These are phyloP conservation scores for Cheilosia pagana DNA, from an alignment of 2,888 invertebrate species.

Conservation along the genomic window DNA sequence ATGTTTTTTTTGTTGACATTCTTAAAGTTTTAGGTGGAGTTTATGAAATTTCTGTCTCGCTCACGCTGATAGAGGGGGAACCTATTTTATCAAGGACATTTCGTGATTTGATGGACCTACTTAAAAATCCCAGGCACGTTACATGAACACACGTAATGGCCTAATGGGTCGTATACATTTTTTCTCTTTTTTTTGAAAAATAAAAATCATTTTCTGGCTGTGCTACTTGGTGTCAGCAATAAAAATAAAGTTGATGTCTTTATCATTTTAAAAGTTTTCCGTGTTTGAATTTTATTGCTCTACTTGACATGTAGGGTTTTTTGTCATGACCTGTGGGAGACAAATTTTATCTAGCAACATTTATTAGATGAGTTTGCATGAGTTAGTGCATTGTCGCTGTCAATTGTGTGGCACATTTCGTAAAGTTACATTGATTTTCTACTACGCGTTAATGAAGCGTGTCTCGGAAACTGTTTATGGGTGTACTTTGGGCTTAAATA, in stretches of 20 bases:
- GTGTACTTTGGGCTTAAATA: too few relatives aligned
- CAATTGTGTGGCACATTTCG: too few relatives aligned
- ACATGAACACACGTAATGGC: conserved; percentile 40
- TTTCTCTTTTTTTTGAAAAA: not conserved
- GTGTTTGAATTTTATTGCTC: conserved; percentile 49
- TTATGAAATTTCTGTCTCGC: not conserved
- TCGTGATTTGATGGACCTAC: conserved; percentile 56
- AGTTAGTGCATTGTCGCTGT: too few relatives aligned
- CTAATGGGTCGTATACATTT: conserved; percentile 16
- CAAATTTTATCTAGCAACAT: not conserved
- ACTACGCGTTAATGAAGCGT: too few relatives aligned
- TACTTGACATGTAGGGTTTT: conserved; percentile 8
- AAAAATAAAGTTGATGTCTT: conserved; percentile 45
- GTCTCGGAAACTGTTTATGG: too few relatives aligned
- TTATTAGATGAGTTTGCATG: too few relatives aligned
- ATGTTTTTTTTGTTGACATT: conserved; percentile 31
- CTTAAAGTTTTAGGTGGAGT: conserved; percentile 4
- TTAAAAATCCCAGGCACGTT: conserved; percentile 43
- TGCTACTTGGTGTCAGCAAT: conserved; percentile 1
- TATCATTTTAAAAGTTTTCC: conserved; percentile 58
- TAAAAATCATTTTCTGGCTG: not conserved
- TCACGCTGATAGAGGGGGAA: not conserved
- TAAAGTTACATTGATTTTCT: too few relatives aligned
- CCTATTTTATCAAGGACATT: conserved; percentile 58
- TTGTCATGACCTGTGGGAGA: not conserved